A percentile compares a stretch with the other conserved stretches of the same genome.
Evolutionary conservation across 1,140 invertebrate genomes (phyloP).

Genomic region (Bemisia tabaci): DNA sequence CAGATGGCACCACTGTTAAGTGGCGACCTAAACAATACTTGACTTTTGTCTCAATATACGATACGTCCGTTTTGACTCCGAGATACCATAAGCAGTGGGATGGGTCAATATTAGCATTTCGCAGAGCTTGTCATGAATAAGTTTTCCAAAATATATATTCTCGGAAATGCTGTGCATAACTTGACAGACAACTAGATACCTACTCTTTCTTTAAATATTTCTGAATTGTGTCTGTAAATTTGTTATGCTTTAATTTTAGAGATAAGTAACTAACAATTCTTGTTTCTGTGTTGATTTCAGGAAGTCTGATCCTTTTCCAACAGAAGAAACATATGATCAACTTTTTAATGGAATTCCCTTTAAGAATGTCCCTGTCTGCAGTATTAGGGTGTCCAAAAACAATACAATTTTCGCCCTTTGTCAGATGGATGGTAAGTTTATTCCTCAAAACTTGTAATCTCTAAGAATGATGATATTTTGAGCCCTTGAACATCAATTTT

Average conservation of each 20-base stretch:
- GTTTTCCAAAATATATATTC: neutral
- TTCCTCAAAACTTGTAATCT: neutral
- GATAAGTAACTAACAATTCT: no score
- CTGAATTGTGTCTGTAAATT: neutral
- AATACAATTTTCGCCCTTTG: constrained; percentile 73
- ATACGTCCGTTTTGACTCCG: no score
- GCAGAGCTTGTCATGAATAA: neutral
- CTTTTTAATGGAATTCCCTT: constrained; percentile 66
- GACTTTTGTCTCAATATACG: no score
- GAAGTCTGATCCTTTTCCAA: constrained; percentile 56
- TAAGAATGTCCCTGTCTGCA: constrained; percentile 63
- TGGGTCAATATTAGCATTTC: neutral
- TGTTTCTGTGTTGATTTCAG: constrained; percentile 34
- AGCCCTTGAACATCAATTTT: neutral
- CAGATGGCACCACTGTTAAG: no score
- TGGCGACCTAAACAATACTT: no score
- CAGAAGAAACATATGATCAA: constrained; percentile 48
- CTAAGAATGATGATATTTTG: neutral
- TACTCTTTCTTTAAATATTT: neutral
- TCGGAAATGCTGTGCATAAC: neutral
- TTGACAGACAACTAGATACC: neutral
- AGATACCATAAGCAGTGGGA: neutral
- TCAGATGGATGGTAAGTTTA: constrained; percentile 43
- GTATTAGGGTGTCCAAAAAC: constrained; percentile 66
- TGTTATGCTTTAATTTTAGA: neutral